Evolutionary conservation across 2,797 vertebrate genomes (phyloP), one percentile per base, ranked within the genome.

Genomic region (Megaceryle alcyon): DNA sequence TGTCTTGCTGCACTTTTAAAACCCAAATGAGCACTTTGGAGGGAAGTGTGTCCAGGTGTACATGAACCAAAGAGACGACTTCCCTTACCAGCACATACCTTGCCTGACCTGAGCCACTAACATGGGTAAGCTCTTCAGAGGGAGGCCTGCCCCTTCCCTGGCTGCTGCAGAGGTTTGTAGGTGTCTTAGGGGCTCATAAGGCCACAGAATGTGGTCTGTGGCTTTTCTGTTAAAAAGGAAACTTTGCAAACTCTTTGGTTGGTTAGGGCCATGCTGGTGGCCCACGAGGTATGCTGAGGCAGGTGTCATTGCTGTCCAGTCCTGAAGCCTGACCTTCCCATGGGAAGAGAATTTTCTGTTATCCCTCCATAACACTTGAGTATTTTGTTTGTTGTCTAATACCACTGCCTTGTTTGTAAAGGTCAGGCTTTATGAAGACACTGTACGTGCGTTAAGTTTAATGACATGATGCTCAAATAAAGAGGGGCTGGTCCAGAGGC

Each of bases 311-410:
- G 35, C 80, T 39, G 82, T 66, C 51, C 44, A 48, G 28, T 72
- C 21, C 43, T 91, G 76, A 92, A 87, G 64, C 25, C 57, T 86
- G 48, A 61, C 53, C 29, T 88, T 63, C 59, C 11, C 7, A 56
- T 25, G 9, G 25, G 56, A 63, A 43, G 51, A 78, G 44, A 56
- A 69, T 91, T 82, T 96, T 69, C 31, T 59, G 82, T 82, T 82
- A 86, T 95, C 59, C 44, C 41, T 86, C 28, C 0, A 0, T 53
- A 82, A 69, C 0, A 0, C 57, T 49, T 49, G 33, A 72, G 14
- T 79, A 35, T 84, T 89, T 89, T 92, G 60, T 79, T 82, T 79
- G 26, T 95, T 84, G 83, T 70, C 56, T 92, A 82, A 94, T 85
- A 68, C 57, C 64, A 53, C 56, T 80, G 68, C n/a, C 71, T 85